Percentiles rank a stretch among this genome's conserved stretches.
These are phyloP conservation scores for Monoplex corrugatus DNA, from an alignment of 2,888 invertebrate species.

Conservation along the genomic window DNA sequence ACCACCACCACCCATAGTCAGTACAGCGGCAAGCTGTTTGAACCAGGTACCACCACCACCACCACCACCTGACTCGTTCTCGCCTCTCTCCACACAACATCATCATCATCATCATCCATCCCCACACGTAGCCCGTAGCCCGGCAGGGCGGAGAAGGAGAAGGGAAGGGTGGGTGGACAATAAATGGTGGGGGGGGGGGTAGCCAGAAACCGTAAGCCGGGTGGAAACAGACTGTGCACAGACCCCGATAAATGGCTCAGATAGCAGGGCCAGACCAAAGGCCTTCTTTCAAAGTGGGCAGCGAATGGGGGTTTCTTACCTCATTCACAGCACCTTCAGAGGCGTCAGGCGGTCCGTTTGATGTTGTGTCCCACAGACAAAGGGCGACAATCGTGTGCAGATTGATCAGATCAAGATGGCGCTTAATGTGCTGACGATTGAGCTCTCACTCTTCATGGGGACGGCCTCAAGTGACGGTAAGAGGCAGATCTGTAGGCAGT, in stretches of 20 bases:
- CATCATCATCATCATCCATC: neutral
- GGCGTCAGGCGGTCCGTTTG: neutral
- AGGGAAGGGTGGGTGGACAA: neutral
- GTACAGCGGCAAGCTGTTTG: neutral
- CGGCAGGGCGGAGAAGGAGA: neutral
- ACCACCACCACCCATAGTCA: no score
- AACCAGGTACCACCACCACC: neutral
- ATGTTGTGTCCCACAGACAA: neutral
- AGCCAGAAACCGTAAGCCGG: no score
- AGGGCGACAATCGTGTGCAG: neutral
- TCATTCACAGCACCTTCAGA: neutral
- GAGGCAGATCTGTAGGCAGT: neutral
- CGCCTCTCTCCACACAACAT: neutral
- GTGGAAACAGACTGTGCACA: neutral
- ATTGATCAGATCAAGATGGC: constrained; percentile 1
- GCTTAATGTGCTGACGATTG: neutral
- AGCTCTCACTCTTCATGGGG: neutral
- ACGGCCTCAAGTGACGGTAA: constrained; percentile 2
- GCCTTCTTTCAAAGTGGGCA: neutral
- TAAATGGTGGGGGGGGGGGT: no score
- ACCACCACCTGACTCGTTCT: no score
- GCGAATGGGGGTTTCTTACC: neutral
- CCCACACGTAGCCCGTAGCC: neutral
- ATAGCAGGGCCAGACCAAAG: neutral
- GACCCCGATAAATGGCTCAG: neutral